Conservation (phyloP, 2,113 vertebrate species). For the Proteles cristata region DNA sequence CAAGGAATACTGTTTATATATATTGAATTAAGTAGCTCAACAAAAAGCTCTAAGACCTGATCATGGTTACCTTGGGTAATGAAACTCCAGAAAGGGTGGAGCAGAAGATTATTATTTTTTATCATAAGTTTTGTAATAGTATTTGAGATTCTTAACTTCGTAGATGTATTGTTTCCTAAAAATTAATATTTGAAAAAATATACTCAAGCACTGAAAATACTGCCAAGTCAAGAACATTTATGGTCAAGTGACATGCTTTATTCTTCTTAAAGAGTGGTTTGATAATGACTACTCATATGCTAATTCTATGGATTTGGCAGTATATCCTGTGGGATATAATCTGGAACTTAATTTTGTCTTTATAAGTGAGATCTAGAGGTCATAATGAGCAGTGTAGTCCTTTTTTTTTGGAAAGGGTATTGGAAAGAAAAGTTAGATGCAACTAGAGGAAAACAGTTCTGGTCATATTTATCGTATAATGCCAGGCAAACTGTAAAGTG, state of each 20-base stretch:
- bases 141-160: conserved; percentile 35
- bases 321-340: neutral
- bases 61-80: neutral
- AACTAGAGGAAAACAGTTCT: neutral
- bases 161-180: conserved; percentile 28
- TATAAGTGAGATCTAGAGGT: neutral
- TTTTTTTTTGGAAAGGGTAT: neutral
- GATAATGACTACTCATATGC: neutral
- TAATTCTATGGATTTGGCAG: neutral
- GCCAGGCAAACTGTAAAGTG: neutral
- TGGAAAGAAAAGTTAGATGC: neutral
- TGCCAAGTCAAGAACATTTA: neutral
- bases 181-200: conserved; percentile 6
- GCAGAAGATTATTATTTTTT: neutral
- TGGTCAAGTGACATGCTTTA: neutral
- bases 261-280: conserved; percentile 40
- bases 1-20: conserved; percentile 9
- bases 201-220: conserved; percentile 9
- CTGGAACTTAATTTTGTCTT: neutral
- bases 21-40: conserved; percentile 20
- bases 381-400: neutral
- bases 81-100: neutral
- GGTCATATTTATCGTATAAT: neutral
- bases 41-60: neutral
- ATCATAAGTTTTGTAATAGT: neutral